These are phyloP conservation scores for Ormyrus thymus DNA, from an alignment of 2,888 invertebrate genomes.

Conservation along the genomic window DNA sequence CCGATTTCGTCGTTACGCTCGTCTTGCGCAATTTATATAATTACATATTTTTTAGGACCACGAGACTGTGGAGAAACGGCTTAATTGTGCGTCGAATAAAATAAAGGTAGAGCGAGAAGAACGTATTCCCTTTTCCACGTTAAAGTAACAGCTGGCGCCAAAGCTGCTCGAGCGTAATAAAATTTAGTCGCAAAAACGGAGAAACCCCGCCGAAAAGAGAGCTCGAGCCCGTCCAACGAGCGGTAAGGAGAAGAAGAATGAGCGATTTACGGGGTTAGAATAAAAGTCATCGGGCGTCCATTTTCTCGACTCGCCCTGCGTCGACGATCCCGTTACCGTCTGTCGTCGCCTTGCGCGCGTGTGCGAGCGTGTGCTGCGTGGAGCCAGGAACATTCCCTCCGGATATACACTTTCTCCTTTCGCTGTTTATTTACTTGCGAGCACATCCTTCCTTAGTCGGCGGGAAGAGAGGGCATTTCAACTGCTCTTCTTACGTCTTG, in stretches of 20 bases:
- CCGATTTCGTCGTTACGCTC: no score
- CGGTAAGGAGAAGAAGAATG: not conserved
- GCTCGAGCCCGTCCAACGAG: not conserved
- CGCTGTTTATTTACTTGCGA: conserved; percentile 28
- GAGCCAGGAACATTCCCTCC: conserved; percentile 30
- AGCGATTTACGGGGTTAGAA: not conserved
- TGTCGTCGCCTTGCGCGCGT: conserved; percentile 5
- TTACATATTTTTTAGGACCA: no score
- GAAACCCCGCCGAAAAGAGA: not conserved
- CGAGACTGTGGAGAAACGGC: no score
- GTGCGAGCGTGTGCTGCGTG: not conserved
- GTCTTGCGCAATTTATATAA: no score
- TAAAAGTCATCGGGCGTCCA: conserved; percentile 17
- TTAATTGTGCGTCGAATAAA: no score
- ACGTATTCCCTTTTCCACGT: no score
- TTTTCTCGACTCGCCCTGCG: conserved; percentile 6
- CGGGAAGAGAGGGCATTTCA: no score
- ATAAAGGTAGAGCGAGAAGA: not conserved
- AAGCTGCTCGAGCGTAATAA: no score
- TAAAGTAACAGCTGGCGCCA: no score
- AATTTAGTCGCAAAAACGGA: not conserved
- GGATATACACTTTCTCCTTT: conserved; percentile 11
- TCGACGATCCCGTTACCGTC: conserved; percentile 42
- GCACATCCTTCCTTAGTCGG: no score
- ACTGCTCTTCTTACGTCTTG: no score